A percentile compares a stretch with the other conserved stretches of the same genome.
Evolutionary conservation across 2,797 vertebrate species (phyloP).

Genomic region (Eulemur mongoz): DNA sequence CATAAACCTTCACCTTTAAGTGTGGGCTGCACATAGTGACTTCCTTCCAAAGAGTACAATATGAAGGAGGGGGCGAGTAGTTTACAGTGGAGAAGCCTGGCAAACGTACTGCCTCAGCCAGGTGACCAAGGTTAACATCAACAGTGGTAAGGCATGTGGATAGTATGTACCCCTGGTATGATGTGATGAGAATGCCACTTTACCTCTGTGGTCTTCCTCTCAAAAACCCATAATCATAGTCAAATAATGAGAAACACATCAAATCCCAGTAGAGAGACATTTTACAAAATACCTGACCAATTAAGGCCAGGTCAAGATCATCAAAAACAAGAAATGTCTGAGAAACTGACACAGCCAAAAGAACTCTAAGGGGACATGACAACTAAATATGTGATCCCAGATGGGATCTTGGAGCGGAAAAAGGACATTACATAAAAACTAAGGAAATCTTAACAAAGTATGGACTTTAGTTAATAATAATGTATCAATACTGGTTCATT

Average conservation of each 20-base stretch:
- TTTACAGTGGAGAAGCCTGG: slow-evolving; percentile 10
- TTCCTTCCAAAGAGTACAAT: background rate
- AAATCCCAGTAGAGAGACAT: background rate
- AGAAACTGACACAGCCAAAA: slow-evolving; percentile 27
- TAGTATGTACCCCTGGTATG: background rate
- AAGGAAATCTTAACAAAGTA: slow-evolving; percentile 8
- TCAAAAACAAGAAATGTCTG: slow-evolving; percentile 11
- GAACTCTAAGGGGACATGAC: background rate
- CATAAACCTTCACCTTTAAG: background rate
- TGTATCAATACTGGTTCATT: background rate
- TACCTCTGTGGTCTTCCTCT: background rate
- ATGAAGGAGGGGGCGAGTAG: background rate
- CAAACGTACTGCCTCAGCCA: background rate
- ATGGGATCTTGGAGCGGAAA: background rate
- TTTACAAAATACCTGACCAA: background rate
- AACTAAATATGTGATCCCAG: background rate
- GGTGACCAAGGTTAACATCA: background rate
- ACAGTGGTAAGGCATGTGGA: background rate
- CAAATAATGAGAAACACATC: background rate
- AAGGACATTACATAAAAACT: background rate
- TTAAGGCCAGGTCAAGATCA: background rate
- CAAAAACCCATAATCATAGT: background rate
- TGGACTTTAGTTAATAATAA: background rate
- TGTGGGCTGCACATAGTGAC: background rate
- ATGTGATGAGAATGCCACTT: background rate